These are phyloP conservation scores for Zaprionus obscuricornis DNA, from an alignment of 2,888 invertebrate genomes.

Conservation along the genomic window DNA sequence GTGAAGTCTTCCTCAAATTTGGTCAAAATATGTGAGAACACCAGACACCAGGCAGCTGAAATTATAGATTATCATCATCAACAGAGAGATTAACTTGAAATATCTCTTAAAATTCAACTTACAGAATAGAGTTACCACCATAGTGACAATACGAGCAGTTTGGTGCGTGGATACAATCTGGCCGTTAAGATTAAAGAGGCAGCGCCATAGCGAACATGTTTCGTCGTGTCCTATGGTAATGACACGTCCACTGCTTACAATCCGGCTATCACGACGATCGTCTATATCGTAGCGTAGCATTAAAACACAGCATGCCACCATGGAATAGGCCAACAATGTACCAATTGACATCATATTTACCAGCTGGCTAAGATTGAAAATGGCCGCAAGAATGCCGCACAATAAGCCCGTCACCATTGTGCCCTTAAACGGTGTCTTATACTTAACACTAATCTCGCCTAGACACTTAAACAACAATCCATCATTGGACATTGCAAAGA, in stretches of 20 bases:
- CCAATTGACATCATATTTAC: conserved; percentile 92
- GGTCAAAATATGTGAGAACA: conserved; percentile 71
- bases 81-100: not conserved
- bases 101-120: conserved; percentile 41
- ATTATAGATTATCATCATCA: too few relatives aligned
- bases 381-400: conserved; percentile 89
- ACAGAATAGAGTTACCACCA: conserved; percentile 83
- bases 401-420: conserved; percentile 90
- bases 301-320: conserved; percentile 90
- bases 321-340: conserved; percentile 89
- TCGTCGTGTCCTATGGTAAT: conserved; percentile 48
- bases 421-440: conserved; percentile 91
- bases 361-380: conserved; percentile 88
- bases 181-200: conserved; percentile 83
- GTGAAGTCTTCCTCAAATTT: conserved; percentile 70
- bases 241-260: conserved; percentile 54
- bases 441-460: conserved; percentile 89
- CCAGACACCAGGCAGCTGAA: conserved; percentile 74
- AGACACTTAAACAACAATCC: conserved; percentile 91
- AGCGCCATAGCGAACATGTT: conserved; percentile 67
- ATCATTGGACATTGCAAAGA: conserved; percentile 95
- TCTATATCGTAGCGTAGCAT: conserved; percentile 86
- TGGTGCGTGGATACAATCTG: conserved; percentile 83
- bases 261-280: conserved; percentile 67
- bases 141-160: conserved; percentile 83